Evolutionary conservation across 2,113 vertebrate species (phyloP).

Genomic region (Cyanoderma ruficeps): DNA sequence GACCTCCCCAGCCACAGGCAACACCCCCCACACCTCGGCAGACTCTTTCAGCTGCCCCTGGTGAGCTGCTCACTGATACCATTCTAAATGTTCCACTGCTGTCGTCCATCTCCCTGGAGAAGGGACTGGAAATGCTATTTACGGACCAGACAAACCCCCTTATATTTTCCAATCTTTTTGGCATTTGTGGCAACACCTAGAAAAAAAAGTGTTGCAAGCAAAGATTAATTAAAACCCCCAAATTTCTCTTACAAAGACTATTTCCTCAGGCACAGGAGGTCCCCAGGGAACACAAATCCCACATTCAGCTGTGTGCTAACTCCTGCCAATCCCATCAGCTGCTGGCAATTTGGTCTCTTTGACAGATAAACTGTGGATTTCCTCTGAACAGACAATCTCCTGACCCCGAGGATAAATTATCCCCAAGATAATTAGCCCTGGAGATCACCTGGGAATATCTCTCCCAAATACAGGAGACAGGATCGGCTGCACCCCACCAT

Average conservation of each 20-base stretch:
- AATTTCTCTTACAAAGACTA: neutral
- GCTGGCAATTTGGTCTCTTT: neutral
- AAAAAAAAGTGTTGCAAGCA: neutral
- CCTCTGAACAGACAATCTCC: neutral
- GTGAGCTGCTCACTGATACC: neutral
- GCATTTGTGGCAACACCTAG: neutral
- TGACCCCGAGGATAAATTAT: neutral
- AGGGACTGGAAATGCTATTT: neutral
- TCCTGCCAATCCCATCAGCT: neutral
- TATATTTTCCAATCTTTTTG: neutral
- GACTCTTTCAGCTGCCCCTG: neutral
- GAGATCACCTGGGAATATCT: neutral
- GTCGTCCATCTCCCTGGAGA: neutral
- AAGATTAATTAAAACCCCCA: neutral
- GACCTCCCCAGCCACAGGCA: neutral
- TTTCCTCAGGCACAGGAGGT: neutral
- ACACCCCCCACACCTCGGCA: rapidly evolving
- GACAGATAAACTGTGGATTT: neutral
- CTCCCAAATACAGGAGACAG: neutral
- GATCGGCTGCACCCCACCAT: neutral
- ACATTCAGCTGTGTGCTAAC: neutral
- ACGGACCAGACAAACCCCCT: neutral
- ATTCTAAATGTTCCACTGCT: neutral
- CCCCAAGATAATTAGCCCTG: neutral
- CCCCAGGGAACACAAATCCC: neutral